Conservation (phyloP, 2,888 invertebrate genomes). For the Mongoloraphidia duomilia region DNA sequence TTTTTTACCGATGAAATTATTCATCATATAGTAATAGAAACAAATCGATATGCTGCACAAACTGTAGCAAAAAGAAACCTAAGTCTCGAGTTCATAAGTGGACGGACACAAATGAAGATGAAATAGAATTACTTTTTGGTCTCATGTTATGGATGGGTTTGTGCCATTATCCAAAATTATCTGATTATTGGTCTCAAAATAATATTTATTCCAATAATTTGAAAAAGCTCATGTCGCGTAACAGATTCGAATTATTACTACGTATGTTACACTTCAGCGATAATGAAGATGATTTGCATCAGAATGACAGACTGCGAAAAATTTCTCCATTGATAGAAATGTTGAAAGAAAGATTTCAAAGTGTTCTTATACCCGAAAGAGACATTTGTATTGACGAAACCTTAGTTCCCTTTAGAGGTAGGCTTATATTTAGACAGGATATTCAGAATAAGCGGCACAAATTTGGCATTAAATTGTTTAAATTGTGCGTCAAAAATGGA, state of each 20-base stretch:
- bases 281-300: not conserved
- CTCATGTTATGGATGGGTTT: conserved; percentile 6
- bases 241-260: conserved; percentile 1
- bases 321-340: not conserved
- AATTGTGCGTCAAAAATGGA: conserved; percentile 8
- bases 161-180: conserved; percentile 1
- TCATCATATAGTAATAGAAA: no score
- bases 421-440: no score
- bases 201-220: conserved; percentile 1
- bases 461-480: conserved; percentile 11
- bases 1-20: no score
- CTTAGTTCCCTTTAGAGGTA: no score
- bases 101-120: conserved; percentile 1
- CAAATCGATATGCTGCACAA: no score
- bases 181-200: conserved; percentile 5
- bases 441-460: conserved; percentile 11
- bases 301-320: not conserved
- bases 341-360: conserved; percentile 7
- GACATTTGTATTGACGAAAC: no score
- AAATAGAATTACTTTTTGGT: conserved; percentile 5
- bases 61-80: no score
- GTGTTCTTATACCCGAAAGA: no score
- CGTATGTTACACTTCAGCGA: conserved; percentile 2
- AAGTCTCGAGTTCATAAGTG: conserved; percentile 5
- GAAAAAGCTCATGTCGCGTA: conserved; percentile 1